Conservation (phyloP, 1,140 invertebrate genomes). For the Lepidurus packardi region DNA sequence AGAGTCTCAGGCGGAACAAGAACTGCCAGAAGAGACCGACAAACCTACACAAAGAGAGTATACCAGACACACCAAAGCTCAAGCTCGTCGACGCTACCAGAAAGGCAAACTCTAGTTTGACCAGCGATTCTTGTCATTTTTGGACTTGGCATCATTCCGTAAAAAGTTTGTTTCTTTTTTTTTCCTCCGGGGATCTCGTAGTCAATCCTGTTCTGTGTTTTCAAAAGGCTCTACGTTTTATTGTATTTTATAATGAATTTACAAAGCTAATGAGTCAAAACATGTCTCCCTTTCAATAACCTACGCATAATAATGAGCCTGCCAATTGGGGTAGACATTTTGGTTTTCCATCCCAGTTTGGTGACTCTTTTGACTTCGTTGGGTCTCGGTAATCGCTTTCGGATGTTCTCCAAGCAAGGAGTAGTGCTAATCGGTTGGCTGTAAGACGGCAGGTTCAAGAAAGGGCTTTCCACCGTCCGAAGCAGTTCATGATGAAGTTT, state of each 20-base stretch:
- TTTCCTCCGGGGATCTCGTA: background rate
- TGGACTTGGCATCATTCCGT: background rate
- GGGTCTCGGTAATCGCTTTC: slow-evolving; percentile 55
- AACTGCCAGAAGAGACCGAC: slow-evolving; percentile 38
- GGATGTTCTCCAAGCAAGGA: slow-evolving; percentile 28
- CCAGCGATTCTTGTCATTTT: background rate
- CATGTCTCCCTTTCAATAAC: slow-evolving; percentile 63
- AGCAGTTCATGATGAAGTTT: background rate
- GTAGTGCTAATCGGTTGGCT: slow-evolving; percentile 19
- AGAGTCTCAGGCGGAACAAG: slow-evolving; percentile 38
- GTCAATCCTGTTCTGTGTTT: background rate
- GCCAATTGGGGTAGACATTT: slow-evolving; percentile 61
- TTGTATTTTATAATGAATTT: background rate
- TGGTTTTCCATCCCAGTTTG: slow-evolving; percentile 59
- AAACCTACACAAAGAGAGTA: slow-evolving; percentile 39
- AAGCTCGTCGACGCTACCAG: slow-evolving; percentile 60
- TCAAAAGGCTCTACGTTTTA: background rate
- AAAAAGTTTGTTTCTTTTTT: background rate
- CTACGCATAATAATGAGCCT: slow-evolving; percentile 64
- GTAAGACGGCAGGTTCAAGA: background rate
- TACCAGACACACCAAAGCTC: slow-evolving; percentile 58
- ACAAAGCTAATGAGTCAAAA: slow-evolving; percentile 57
- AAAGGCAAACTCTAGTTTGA: slow-evolving; percentile 51
- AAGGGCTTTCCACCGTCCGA: background rate
- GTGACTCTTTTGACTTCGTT: slow-evolving; percentile 62